phyloP scores from a whole-genome alignment of 2,797 vertebrate species.

The Danionella dracula region DNA sequence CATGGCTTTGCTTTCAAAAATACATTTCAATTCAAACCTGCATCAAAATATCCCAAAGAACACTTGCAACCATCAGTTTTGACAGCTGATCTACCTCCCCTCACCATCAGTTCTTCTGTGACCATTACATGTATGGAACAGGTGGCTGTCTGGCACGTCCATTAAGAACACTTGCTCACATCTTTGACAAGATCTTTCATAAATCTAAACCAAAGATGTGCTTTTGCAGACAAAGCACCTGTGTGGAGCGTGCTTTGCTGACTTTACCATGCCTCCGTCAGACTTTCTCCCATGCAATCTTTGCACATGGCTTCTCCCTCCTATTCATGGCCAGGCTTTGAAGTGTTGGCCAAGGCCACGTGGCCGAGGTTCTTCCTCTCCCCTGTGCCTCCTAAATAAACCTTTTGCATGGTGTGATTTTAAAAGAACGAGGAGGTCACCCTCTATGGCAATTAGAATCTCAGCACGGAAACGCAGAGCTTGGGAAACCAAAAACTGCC shows the following conservation, averaged over 20 bases:
- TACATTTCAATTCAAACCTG: neutral
- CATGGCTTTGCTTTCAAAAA: neutral
- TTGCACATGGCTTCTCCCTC: conserved; percentile 27
- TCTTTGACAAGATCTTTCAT: neutral
- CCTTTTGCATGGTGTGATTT: conserved; percentile 61
- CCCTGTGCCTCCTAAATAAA: conserved; percentile 62
- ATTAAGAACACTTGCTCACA: conserved; percentile 14
- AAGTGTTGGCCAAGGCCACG: conserved; percentile 41
- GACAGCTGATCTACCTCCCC: conserved; percentile 30
- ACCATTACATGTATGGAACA: conserved; percentile 14
- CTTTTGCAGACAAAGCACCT: neutral
- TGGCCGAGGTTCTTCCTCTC: conserved; percentile 43
- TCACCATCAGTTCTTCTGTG: conserved; percentile 22
- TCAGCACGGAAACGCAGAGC: conserved; percentile 47
- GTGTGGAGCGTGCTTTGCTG: neutral
- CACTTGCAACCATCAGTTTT: no score
- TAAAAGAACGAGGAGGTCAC: conserved; percentile 61
- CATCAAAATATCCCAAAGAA: conserved; percentile 10
- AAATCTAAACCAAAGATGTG: neutral
- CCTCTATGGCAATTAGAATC: conserved; percentile 56
- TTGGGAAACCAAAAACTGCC: conserved; percentile 37
- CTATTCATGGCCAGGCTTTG: conserved; percentile 35
- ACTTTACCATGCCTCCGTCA: neutral
- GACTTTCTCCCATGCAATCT: conserved; percentile 16
- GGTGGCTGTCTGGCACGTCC: conserved; percentile 29